These are phyloP conservation scores for pig (Sus scrofa) DNA, from an alignment of 2,113 vertebrate species.

Conservation along the genomic window T2T-Sscrofa CM000824.6:30136501-30137000, in stretches of 20 bases:
- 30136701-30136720: conserved; percentile 20
- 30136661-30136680: background rate
- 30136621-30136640: background rate
- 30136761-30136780: background rate
- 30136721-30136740: background rate
- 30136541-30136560: background rate
- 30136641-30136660: background rate
- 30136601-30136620: conserved; percentile 6
- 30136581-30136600: background rate
- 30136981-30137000: background rate
- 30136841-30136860: background rate
- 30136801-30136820: background rate
- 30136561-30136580: background rate
- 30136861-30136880: background rate
- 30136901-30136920: background rate
- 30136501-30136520: background rate
- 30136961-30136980: background rate
- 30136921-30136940: background rate
- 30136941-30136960: background rate
- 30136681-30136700: conserved; percentile 55
- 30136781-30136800: background rate
- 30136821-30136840: background rate
- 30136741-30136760: background rate
- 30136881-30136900: background rate
- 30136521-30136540: background rate